Evolutionary conservation across 2,113 vertebrate species (phyloP).

Genomic region (Myrmophylax atrothorax): DNA sequence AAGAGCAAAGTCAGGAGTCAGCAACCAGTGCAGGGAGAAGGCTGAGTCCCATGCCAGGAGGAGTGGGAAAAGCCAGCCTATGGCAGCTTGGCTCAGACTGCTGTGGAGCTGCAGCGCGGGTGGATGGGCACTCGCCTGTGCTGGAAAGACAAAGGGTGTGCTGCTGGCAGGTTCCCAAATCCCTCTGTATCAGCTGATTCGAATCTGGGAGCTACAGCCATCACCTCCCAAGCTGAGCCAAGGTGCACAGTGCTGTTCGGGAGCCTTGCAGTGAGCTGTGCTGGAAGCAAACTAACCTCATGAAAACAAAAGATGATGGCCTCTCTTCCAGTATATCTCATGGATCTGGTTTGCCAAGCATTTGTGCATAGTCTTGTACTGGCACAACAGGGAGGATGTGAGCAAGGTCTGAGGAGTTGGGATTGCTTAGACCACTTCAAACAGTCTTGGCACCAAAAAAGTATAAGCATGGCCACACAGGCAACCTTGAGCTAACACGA

Average conservation of each 20-base stretch:
- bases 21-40: background rate
- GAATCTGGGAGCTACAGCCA: background rate
- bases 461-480: background rate
- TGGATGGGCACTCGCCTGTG: background rate
- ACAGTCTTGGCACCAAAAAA: background rate
- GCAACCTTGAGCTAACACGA: background rate
- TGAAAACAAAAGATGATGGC: background rate
- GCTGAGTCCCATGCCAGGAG: background rate
- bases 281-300: background rate
- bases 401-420: fast-evolving
- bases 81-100: fast-evolving
- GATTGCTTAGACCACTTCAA: background rate
- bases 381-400: background rate
- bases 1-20: background rate
- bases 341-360: background rate
- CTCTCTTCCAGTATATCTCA: background rate
- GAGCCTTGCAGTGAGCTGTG: background rate
- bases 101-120: background rate
- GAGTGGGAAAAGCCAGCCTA: background rate
- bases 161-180: background rate
- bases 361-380: fast-evolving
- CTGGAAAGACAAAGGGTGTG: background rate
- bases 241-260: background rate
- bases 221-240: fast-evolving
- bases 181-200: background rate